Evolutionary conservation across 2,113 vertebrate species (phyloP).

Genomic region (Dasyornis broadbenti): DNA sequence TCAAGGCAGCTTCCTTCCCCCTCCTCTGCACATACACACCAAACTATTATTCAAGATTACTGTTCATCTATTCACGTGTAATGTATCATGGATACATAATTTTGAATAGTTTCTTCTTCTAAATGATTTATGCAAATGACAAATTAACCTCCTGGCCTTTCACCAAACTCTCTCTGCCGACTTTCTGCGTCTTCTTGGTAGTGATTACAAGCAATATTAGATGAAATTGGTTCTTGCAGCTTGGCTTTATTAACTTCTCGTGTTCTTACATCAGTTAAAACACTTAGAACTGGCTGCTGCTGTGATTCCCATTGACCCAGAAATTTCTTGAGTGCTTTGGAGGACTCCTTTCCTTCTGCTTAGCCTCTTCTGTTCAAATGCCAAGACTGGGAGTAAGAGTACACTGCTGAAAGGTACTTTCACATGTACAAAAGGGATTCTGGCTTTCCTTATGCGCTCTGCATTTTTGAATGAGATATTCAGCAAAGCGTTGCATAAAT

Average conservation of each 20-base stretch:
- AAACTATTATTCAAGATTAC: conserved; percentile 53
- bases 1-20: conserved; percentile 11
- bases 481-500: neutral
- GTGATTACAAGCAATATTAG: conserved; percentile 8
- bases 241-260: conserved; percentile 12
- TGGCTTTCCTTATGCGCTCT: neutral
- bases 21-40: neutral
- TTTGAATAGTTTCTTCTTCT: conserved; percentile 48
- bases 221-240: neutral
- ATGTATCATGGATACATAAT: conserved; percentile 50
- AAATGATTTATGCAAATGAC: conserved; percentile 49
- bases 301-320: neutral
- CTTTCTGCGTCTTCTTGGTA: neutral
- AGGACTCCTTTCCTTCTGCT: neutral
- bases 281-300: neutral
- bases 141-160: conserved; percentile 49
- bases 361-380: neutral
- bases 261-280: conserved; percentile 17
- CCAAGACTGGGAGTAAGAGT: neutral
- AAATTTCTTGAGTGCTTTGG: neutral
- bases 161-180: conserved; percentile 6
- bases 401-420: neutral
- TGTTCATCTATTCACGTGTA: conserved; percentile 39
- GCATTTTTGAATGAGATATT: neutral
- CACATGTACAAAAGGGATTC: neutral